Conservation (phyloP, 2,888 invertebrate genomes). For the Cyaniris semiargus region DNA sequence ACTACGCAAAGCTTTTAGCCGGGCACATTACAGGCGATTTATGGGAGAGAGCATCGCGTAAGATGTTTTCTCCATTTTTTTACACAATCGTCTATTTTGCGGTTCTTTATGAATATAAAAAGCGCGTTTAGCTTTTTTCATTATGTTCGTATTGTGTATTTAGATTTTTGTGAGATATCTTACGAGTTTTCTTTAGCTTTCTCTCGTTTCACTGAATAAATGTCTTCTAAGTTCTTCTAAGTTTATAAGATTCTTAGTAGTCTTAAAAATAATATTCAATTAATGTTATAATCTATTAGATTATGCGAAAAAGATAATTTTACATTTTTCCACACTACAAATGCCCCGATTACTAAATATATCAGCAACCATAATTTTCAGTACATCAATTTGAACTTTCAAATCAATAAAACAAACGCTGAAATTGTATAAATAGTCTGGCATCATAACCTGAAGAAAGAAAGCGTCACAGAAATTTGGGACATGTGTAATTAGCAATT, state of each 20-base stretch:
- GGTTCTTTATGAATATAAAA: slow-evolving; percentile 33
- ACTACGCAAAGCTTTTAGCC: slow-evolving; percentile 71
- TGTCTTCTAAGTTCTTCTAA: neutral
- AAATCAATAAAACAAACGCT: neutral
- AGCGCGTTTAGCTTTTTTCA: slow-evolving; percentile 20
- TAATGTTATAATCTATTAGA: neutral
- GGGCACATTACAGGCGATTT: slow-evolving; percentile 59
- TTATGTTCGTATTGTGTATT: slow-evolving; percentile 8
- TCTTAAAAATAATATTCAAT: neutral
- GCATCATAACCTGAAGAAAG: neutral
- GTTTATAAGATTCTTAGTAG: neutral
- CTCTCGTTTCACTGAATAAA: neutral
- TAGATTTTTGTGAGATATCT: slow-evolving; percentile 15
- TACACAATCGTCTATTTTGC: slow-evolving; percentile 22
- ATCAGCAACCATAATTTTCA: too few species aligned
- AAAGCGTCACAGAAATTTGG: slow-evolving; percentile 27
- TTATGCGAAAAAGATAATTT: neutral
- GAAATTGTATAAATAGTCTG: neutral
- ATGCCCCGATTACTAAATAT: too few species aligned
- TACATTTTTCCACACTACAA: neutral
- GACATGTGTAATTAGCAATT: slow-evolving; percentile 49
- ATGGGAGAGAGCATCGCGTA: slow-evolving; percentile 51
- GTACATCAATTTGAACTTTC: too few species aligned
- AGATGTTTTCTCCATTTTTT: slow-evolving; percentile 26
- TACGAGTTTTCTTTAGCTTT: neutral